Evolutionary conservation across 2,888 invertebrate species (phyloP).

Genomic region (Scotopteryx bipunctaria): DNA sequence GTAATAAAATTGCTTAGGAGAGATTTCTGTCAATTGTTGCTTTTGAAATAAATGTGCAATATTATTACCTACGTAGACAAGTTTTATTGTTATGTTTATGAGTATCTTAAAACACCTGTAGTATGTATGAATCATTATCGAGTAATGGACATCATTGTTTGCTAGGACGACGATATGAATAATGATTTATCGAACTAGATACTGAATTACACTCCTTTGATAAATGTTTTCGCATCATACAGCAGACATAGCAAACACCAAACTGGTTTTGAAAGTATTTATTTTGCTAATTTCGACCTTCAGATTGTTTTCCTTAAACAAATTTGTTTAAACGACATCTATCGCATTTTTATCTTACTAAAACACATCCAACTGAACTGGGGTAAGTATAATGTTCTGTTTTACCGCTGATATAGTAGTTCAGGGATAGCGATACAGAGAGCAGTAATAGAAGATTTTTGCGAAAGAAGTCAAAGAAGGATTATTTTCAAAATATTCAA

Average conservation of each 20-base stretch:
- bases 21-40: slow-evolving; percentile 50
- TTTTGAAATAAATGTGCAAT: slow-evolving; percentile 40
- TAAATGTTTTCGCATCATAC: no score
- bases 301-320: background rate
- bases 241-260: no score
- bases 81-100: slow-evolving; percentile 6
- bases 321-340: slow-evolving; percentile 10
- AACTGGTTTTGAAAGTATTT: background rate
- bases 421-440: slow-evolving; percentile 6
- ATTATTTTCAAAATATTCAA: no score
- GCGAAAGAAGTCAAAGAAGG: no score
- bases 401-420: no score
- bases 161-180: no score
- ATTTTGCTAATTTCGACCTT: slow-evolving; percentile 5
- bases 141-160: background rate
- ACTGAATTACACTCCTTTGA: no score
- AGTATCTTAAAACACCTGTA: background rate
- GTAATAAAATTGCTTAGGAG: slow-evolving; percentile 47
- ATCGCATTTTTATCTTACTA: background rate
- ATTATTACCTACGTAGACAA: slow-evolving; percentile 1
- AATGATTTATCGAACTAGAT: no score
- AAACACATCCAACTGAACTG: background rate
- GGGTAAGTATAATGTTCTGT: no score
- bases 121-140: no score
- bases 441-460: background rate